These are phyloP conservation scores for Gallinago nigripennis DNA, from an alignment of 2,797 vertebrate species.

Conservation along the genomic window DNA sequence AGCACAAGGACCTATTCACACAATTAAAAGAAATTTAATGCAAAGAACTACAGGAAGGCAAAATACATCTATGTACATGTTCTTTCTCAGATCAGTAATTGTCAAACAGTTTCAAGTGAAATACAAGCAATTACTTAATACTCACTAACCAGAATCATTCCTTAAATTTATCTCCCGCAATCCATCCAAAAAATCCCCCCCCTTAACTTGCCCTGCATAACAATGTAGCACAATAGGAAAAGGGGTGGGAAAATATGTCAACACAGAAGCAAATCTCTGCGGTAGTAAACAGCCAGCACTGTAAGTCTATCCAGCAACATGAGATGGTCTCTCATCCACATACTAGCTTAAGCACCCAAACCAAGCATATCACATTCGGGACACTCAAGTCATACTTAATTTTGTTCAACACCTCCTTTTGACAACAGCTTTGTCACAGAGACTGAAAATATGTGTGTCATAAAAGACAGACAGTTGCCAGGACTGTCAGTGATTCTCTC, in stretches of 20 bases:
- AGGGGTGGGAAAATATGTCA: neutral
- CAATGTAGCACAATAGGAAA: neutral
- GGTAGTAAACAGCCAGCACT: neutral
- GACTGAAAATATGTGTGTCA: neutral
- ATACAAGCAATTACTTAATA: conserved; percentile 15
- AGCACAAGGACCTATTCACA: neutral
- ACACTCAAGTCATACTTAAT: conserved; percentile 9
- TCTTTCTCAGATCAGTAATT: neutral
- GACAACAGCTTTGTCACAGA: conserved; percentile 33
- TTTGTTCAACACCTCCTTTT: conserved; percentile 35
- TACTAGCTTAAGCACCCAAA: neutral
- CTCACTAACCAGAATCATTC: neutral
- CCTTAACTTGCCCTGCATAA: neutral
- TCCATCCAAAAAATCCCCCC: neutral
- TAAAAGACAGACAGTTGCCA: conserved; percentile 9
- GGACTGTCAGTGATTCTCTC: conserved; percentile 2
- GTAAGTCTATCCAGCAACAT: neutral
- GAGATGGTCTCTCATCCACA: neutral
- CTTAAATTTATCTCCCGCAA: neutral
- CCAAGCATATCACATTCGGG: neutral
- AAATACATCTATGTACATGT: neutral
- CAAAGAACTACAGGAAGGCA: neutral
- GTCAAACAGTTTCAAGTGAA: neutral
- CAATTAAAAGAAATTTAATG: conserved; percentile 4
- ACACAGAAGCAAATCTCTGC: conserved; percentile 23